These are phyloP conservation scores for Drosophila sturtevanti DNA, from an alignment of 1,140 invertebrate genomes.

Conservation along the genomic window DNA sequence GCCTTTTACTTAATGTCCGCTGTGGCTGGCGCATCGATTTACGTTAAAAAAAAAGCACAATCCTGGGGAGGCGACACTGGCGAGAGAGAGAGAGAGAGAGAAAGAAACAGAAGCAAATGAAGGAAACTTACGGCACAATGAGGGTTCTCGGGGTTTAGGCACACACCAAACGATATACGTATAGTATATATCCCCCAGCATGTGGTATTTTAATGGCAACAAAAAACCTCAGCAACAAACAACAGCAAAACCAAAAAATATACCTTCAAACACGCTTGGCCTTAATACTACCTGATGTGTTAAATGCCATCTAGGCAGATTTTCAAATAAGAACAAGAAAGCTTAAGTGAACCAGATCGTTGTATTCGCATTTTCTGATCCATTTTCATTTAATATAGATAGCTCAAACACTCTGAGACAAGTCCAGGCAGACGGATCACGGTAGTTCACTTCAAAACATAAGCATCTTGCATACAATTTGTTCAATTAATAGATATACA, in stretches of 20 bases:
- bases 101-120: not conserved
- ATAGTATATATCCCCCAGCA: conserved; percentile 56
- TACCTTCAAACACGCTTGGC: conserved; percentile 4
- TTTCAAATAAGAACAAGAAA: not conserved
- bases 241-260: conserved; percentile 11
- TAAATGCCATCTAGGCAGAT: conserved; percentile 1
- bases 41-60: conserved; percentile 56
- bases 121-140: conserved; percentile 54
- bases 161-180: conserved; percentile 20
- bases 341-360: not conserved
- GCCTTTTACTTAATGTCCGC: conserved; percentile 69
- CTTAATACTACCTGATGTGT: not conserved
- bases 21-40: conserved; percentile 75
- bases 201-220: conserved; percentile 48
- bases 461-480: no score
- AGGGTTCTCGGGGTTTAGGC: conserved; percentile 44
- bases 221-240: not conserved
- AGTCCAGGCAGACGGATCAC: no score
- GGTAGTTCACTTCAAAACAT: no score
- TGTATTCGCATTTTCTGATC: no score
- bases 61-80: not conserved
- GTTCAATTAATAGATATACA: no score
- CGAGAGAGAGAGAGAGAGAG: no score
- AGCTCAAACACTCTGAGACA: no score
- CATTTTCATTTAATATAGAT: no score